Conservation (phyloP, 2,797 vertebrate species). For the Benthosema pterotum region DNA sequence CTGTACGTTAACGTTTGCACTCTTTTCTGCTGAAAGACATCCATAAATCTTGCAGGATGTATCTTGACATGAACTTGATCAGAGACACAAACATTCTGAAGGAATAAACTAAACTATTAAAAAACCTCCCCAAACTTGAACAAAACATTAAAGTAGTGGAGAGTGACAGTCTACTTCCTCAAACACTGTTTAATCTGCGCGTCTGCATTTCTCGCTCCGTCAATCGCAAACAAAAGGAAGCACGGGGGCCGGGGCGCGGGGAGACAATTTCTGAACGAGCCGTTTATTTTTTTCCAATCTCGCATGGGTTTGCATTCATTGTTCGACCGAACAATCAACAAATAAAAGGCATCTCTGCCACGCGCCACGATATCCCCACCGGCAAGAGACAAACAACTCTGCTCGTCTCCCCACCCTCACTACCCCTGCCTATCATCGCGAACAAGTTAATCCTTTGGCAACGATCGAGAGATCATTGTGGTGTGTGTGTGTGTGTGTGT, state of each 20-base stretch:
- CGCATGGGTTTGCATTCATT: constrained; percentile 60
- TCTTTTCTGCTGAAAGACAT: constrained; percentile 33
- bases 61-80: constrained; percentile 33
- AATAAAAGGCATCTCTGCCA: constrained; percentile 28
- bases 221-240: constrained; percentile 63
- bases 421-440: constrained; percentile 29
- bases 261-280: constrained; percentile 40
- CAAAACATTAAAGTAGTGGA: constrained; percentile 32
- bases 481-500: constrained; percentile 3
- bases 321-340: constrained; percentile 47
- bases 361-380: constrained; percentile 12
- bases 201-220: constrained; percentile 56
- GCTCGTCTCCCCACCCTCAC: constrained; percentile 33
- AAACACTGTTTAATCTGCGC: constrained; percentile 43
- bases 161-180: constrained; percentile 26
- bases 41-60: constrained; percentile 28
- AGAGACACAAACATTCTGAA: constrained; percentile 34
- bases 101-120: background rate
- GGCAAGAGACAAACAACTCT: constrained; percentile 46
- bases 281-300: constrained; percentile 58
- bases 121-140: no score
- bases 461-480: constrained; percentile 25
- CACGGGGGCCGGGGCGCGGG: constrained; percentile 25
- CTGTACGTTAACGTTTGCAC: no score
- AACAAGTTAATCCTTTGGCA: constrained; percentile 40